Conservation (phyloP, 1,140 invertebrate species). For the Thaumetopoea pityocampa region DNA sequence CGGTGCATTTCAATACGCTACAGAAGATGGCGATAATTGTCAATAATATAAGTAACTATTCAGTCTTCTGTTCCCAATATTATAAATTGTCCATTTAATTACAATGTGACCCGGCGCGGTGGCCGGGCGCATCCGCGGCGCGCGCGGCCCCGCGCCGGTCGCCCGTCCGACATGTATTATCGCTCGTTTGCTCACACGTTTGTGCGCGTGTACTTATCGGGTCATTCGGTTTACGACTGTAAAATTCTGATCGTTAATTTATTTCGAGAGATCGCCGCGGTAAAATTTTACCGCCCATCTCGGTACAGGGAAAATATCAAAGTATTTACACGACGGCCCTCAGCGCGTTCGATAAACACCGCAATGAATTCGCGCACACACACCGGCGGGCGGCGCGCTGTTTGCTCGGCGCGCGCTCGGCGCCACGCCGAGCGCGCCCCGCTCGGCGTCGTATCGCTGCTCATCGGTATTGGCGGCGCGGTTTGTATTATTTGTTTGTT, state of each 20-base stretch:
- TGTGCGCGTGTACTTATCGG: slow-evolving; percentile 31
- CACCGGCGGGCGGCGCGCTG: slow-evolving; percentile 65
- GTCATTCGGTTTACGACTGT: slow-evolving; percentile 27
- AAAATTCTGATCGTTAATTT: slow-evolving; percentile 9
- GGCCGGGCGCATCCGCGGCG: no score
- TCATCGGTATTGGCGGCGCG: slow-evolving; percentile 69
- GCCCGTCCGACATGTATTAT: slow-evolving; percentile 66
- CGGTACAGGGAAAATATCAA: slow-evolving; percentile 28
- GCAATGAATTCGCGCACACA: slow-evolving; percentile 66
- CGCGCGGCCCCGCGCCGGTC: slow-evolving; percentile 66
- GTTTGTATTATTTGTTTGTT: slow-evolving; percentile 72
- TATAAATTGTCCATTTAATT: no score
- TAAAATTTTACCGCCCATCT: slow-evolving; percentile 11
- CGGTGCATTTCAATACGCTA: no score
- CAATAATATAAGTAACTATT: no score
- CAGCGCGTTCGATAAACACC: slow-evolving; percentile 63
- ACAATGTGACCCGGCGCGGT: no score
- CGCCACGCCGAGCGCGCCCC: slow-evolving; percentile 51
- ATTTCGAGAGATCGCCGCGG: slow-evolving; percentile 6
- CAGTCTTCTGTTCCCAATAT: no score
- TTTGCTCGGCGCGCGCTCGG: slow-evolving; percentile 64
- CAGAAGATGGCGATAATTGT: no score
- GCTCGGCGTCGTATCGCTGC: slow-evolving; percentile 57
- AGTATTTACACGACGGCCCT: slow-evolving; percentile 44
- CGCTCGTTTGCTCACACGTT: slow-evolving; percentile 48